Conservation (phyloP, 2,113 vertebrate genomes). For the Agapornis roseicollis region DNA sequence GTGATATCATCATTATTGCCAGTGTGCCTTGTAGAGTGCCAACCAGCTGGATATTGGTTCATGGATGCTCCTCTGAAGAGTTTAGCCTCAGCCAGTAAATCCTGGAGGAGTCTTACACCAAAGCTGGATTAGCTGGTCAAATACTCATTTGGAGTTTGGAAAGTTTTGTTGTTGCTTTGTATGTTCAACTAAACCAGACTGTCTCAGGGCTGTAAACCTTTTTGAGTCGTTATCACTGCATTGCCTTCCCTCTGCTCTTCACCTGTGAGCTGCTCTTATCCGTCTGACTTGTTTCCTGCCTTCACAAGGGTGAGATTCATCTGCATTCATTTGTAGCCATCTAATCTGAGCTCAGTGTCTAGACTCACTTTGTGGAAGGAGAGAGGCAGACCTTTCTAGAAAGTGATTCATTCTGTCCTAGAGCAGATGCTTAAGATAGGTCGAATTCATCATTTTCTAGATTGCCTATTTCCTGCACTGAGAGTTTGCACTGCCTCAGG, state of each 20-base stretch:
- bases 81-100: not conserved
- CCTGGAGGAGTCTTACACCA: not conserved
- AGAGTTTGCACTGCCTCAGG: not conserved
- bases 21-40: not conserved
- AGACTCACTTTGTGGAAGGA: slow-evolving; percentile 11
- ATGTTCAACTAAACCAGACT: not conserved
- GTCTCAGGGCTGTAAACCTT: not conserved
- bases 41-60: not conserved
- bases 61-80: fast-evolving
- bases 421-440: not conserved
- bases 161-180: not conserved
- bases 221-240: not conserved
- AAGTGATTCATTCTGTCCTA: slow-evolving; percentile 21
- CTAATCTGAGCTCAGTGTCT: slow-evolving; percentile 57
- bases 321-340: slow-evolving; percentile 11
- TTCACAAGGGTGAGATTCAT: not conserved
- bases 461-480: not conserved
- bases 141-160: not conserved
- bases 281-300: slow-evolving; percentile 30
- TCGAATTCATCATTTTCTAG: slow-evolving; percentile 13
- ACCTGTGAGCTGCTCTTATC: not conserved
- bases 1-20: not conserved
- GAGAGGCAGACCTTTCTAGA: slow-evolving; percentile 20
- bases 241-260: not conserved
- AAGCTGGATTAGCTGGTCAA: not conserved